Conservation (phyloP, 2,888 invertebrate species). For the Cacoxenus indagator region DNA sequence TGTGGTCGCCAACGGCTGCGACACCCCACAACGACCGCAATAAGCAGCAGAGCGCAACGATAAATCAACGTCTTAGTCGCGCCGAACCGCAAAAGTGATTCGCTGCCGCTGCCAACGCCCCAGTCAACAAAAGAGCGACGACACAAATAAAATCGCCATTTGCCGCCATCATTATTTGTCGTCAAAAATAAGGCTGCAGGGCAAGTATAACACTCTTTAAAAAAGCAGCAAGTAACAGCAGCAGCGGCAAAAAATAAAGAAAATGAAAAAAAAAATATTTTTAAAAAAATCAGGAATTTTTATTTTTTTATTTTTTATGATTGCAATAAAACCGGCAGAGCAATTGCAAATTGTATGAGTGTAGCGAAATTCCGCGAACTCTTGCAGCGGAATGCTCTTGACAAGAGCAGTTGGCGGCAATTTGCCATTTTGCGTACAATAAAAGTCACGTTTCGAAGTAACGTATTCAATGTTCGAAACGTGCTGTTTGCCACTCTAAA, state of each 20-base stretch:
- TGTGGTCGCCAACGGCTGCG: neutral
- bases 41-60: neutral
- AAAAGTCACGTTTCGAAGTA: conserved; percentile 51
- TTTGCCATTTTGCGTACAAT: conserved; percentile 6
- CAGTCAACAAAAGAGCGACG: neutral
- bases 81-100: conserved; percentile 10
- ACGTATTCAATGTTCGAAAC: conserved; percentile 51
- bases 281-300: neutral
- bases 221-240: neutral
- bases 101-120: neutral
- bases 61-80: conserved; percentile 18
- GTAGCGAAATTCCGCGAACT: neutral
- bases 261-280: conserved; percentile 2
- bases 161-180: conserved; percentile 14
- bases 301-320: conserved; percentile 6
- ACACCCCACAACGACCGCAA: neutral
- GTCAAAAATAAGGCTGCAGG: neutral
- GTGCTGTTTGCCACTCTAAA: conserved; percentile 39
- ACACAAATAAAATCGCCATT: conserved; percentile 11
- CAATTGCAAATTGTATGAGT: conserved; percentile 7
- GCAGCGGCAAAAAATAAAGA: neutral
- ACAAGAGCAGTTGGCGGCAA: neutral
- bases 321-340: conserved; percentile 16
- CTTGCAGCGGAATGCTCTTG: neutral
- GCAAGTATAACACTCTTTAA: neutral